A percentile compares a stretch with the other conserved stretches of the same genome.
Evolutionary conservation across 2,888 invertebrate species (phyloP).

Genomic region (Zaprionus obscuricornis): DNA sequence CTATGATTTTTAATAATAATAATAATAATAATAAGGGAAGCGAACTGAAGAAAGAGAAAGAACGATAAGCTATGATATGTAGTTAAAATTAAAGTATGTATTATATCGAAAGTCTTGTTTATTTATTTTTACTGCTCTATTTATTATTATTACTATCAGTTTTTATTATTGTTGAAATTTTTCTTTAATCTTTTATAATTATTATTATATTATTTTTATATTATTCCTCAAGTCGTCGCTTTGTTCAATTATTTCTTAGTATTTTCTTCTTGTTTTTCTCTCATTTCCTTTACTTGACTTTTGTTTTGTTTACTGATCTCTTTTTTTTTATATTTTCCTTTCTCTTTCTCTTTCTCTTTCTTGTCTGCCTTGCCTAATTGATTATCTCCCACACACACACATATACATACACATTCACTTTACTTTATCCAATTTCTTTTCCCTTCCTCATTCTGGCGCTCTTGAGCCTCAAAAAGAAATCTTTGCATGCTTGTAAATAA

Average conservation of each 20-base stretch:
- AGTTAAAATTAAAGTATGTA: too few species aligned
- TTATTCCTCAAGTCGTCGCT: too few species aligned
- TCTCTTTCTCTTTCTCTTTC: constrained; percentile 37
- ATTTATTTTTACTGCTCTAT: too few species aligned
- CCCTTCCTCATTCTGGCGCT: constrained; percentile 39
- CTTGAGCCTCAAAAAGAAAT: not conserved
- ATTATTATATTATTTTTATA: too few species aligned
- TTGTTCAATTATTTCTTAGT: not conserved
- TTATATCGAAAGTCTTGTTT: too few species aligned
- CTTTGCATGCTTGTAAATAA: constrained; percentile 45
- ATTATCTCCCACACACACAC: constrained; percentile 54
- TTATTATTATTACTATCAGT: too few species aligned
- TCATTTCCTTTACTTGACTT: constrained; percentile 24
- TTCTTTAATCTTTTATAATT: too few species aligned
- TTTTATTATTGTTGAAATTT: too few species aligned
- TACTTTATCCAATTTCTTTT: not conserved
- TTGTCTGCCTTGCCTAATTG: constrained; percentile 35
- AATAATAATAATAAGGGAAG: too few species aligned
- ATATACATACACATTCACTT: not conserved
- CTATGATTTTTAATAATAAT: too few species aligned
- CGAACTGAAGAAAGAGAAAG: too few species aligned
- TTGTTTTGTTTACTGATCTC: not conserved
- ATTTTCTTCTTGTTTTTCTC: not conserved
- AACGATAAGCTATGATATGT: too few species aligned
- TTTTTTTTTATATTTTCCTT: not conserved